These are phyloP conservation scores for Amphiprion clarkii DNA, from an alignment of 2,797 vertebrate species.

Conservation along the genomic window DNA sequence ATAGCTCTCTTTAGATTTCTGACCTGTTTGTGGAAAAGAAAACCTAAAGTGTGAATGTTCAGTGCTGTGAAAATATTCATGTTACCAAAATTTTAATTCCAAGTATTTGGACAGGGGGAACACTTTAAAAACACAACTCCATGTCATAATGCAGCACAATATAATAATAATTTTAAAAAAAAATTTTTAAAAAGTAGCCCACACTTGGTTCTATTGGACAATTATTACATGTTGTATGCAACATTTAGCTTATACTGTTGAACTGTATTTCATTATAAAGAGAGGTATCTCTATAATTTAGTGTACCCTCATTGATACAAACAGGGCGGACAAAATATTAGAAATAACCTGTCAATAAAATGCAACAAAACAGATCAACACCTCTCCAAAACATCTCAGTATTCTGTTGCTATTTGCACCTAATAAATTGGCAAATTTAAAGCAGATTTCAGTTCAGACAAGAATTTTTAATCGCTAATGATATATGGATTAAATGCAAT, in stretches of 20 bases:
- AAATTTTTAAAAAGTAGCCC: too few species aligned
- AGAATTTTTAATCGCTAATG: background rate
- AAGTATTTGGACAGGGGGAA: background rate
- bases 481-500: background rate
- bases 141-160: too few species aligned
- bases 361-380: background rate
- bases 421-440: background rate
- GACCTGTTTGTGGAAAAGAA: slow-evolving; percentile 27
- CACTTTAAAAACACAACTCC: background rate
- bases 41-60: slow-evolving; percentile 23
- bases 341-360: background rate
- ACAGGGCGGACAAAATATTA: too few species aligned
- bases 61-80: slow-evolving; percentile 30
- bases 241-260: background rate
- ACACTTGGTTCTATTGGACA: too few species aligned
- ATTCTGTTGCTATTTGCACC: background rate
- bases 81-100: background rate
- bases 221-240: background rate
- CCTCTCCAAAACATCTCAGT: too few species aligned
- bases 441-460: background rate
- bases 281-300: background rate
- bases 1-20: slow-evolving; percentile 10
- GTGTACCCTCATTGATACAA: background rate
- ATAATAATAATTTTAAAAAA: too few species aligned
- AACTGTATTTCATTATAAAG: background rate